These are phyloP conservation scores for Pandemis cinnamomeana DNA, from an alignment of 2,888 invertebrate genomes.

Conservation along the genomic window DNA sequence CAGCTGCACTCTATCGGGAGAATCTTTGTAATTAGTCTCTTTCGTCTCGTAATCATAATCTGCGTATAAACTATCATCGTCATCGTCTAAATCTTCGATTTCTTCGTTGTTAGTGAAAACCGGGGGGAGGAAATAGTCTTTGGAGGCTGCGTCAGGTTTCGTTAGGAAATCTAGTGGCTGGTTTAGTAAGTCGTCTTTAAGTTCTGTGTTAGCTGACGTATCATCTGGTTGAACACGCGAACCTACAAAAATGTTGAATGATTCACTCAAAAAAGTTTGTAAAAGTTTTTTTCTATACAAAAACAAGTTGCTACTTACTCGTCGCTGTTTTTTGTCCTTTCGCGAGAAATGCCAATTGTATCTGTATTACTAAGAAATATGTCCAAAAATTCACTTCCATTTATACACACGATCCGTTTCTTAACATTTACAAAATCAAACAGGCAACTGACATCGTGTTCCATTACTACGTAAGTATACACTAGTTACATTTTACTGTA, in stretches of 20 bases:
- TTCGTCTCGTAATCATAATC: constrained; percentile 78
- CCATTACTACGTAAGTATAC: constrained; percentile 68
- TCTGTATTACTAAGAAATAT: constrained; percentile 63
- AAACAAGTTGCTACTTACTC: constrained; percentile 60
- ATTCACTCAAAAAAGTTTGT: constrained; percentile 6
- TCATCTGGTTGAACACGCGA: constrained; percentile 50
- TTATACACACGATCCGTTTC: constrained; percentile 65
- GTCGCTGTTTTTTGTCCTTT: constrained; percentile 62
- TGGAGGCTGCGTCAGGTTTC: constrained; percentile 57
- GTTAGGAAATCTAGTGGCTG: constrained; percentile 64
- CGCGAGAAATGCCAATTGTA: constrained; percentile 60
- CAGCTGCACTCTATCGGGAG: constrained; percentile 68
- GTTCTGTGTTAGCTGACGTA: constrained; percentile 46
- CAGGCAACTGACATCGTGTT: constrained; percentile 65
- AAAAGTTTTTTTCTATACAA: not conserved
- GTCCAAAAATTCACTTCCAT: constrained; percentile 79
- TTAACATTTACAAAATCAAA: constrained; percentile 63
- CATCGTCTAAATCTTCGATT: constrained; percentile 69
- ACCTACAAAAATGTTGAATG: constrained; percentile 56
- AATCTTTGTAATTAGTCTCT: constrained; percentile 77
- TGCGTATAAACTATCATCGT: constrained; percentile 69
- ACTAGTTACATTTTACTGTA: constrained; percentile 44
- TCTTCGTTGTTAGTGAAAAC: constrained; percentile 70
- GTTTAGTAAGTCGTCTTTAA: constrained; percentile 52
- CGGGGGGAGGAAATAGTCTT: constrained; percentile 73